Base-by-base conservation (phyloP, 2,888 invertebrate genomes). In the Idaea aversata region DNA sequence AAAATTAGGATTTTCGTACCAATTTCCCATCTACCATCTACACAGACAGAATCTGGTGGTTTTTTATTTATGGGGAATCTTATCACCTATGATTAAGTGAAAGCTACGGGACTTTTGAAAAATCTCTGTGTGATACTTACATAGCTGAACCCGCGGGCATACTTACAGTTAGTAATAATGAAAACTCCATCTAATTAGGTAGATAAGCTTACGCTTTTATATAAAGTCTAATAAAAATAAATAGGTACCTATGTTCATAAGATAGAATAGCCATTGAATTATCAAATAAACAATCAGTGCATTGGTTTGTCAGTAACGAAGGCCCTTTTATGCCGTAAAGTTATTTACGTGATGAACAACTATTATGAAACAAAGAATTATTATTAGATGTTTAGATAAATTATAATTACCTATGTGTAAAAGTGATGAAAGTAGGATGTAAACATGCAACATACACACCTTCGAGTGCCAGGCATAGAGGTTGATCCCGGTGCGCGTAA, bases 391-490 rank as follows among this genome's bases (percentile, higher is more conserved):
- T 57, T 0, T 59, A 59, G 15, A 59, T 59, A 1, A 3, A 15
- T 4, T 6, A 15, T 5, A 38, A 2, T 38, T 36, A 0, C 15
- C 13, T 25, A 57, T n/a, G 15, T 47, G 25, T 57, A 61, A 61
- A 62, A 57, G 61, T 59, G 35, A 67, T 7, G 64, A 70, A 70
- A 70, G 36, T 36, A 36, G 36, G 10, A 36, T 7, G 36, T 36
- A 36, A 10, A 47, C 10, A 47, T 47, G 72, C 61, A 63, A 58
- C 78, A 77, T 72, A 87, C 90, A 77, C 84, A 91, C 91, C 91
- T 91, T 88, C 79, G 77, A 82, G 84, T 81, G 78, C 83, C 91
- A 89, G 91, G 89, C 87, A 90, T 82, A 85, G 86, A 90, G 90
- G 88, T 90, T 83, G 82, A 88, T 84, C 88, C 87, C 89, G 89